These are phyloP conservation scores for Diarsia rubi DNA, from an alignment of 2,888 invertebrate species.

Conservation along the genomic window DNA sequence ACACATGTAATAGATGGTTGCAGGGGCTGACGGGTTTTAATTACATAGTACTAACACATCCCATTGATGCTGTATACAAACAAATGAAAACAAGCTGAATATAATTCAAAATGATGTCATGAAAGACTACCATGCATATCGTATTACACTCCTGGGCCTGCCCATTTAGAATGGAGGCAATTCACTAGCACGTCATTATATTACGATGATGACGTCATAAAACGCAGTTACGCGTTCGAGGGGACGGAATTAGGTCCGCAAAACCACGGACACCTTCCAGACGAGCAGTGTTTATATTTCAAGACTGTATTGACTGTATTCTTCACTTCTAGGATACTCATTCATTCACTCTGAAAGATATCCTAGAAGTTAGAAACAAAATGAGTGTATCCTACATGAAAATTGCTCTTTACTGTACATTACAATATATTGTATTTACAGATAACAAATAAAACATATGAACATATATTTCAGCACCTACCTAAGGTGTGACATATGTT, in stretches of 20 bases:
- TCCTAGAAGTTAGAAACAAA: background rate
- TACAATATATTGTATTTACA: background rate
- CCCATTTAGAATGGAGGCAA: conserved; percentile 76
- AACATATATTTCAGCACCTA: no score
- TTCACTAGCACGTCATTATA: conserved; percentile 78
- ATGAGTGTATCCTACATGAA: background rate
- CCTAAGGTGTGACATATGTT: background rate
- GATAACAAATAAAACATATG: background rate
- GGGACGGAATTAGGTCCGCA: conserved; percentile 73
- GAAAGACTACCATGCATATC: conserved; percentile 32
- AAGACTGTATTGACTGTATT: background rate
- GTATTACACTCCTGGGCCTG: conserved; percentile 39
- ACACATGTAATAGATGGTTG: conserved; percentile 34
- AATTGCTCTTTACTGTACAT: background rate
- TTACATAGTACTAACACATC: conserved; percentile 20
- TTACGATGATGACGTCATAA: conserved; percentile 79
- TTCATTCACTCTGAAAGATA: conserved; percentile 5
- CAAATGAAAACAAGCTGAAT: conserved; percentile 15
- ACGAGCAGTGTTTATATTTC: conserved; percentile 46
- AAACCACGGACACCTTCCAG: conserved; percentile 57
- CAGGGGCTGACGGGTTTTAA: conserved; percentile 38
- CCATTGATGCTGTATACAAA: background rate
- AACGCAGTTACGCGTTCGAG: conserved; percentile 75
- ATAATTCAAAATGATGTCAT: conserved; percentile 39
- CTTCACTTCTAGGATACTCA: no score